Conservation (phyloP, 2,113 vertebrate genomes). For the Pollimyrus isidori region DNA sequence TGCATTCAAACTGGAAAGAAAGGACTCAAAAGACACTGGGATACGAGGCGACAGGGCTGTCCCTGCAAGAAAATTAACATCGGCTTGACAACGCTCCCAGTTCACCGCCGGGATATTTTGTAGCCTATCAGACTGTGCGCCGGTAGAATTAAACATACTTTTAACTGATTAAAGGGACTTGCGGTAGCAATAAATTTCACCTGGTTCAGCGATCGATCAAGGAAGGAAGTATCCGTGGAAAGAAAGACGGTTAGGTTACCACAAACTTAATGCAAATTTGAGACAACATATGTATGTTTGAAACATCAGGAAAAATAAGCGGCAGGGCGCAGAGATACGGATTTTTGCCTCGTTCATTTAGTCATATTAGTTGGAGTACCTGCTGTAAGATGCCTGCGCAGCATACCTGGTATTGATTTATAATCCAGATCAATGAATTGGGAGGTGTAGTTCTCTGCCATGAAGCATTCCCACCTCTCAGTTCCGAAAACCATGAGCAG, state of each 20-base stretch:
- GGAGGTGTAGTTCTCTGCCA: neutral
- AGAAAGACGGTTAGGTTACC: neutral
- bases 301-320: neutral
- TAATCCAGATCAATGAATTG: neutral
- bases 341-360: neutral
- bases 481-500: conserved; percentile 64
- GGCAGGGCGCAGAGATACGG: neutral
- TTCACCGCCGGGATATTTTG: neutral
- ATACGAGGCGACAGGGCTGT: neutral
- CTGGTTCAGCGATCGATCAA: neutral
- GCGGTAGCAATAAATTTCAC: neutral
- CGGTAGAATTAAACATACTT: neutral
- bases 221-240: neutral
- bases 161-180: neutral
- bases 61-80: neutral
- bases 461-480: neutral
- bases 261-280: neutral
- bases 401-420: neutral
- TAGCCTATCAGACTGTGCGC: neutral
- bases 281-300: neutral
- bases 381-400: neutral
- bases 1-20: neutral
- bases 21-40: neutral
- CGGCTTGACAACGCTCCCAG: neutral
- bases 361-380: neutral